Conservation (phyloP, 2,113 vertebrate genomes). For the Buteo buteo region DNA sequence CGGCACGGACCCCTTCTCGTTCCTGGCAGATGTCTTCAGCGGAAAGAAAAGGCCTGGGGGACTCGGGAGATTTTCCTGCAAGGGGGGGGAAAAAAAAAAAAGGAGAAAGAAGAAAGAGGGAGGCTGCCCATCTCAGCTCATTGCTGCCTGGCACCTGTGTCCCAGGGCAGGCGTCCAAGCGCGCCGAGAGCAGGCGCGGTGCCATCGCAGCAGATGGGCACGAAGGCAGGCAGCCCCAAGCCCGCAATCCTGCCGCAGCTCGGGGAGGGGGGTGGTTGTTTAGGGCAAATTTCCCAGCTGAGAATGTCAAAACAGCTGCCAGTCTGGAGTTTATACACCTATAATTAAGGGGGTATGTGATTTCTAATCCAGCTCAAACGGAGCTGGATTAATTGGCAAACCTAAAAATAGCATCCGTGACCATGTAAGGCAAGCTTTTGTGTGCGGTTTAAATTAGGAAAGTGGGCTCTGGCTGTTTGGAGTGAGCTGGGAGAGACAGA, state of each 20-base stretch:
- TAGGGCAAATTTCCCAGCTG: slow-evolving; percentile 63
- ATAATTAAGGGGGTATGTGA: slow-evolving; percentile 67
- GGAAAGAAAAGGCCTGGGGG: neutral
- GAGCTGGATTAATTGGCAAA: slow-evolving; percentile 66
- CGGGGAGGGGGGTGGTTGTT: slow-evolving; percentile 14
- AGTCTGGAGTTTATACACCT: slow-evolving; percentile 63
- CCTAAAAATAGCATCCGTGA: slow-evolving; percentile 56
- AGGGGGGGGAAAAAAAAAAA: too few relatives aligned
- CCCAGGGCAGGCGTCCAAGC: slow-evolving; percentile 51
- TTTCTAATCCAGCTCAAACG: slow-evolving; percentile 66
- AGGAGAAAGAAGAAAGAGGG: neutral
- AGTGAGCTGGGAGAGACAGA: neutral
- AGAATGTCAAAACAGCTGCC: slow-evolving; percentile 69
- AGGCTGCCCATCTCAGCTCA: neutral
- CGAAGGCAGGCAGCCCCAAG: neutral
- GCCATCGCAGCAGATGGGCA: slow-evolving; percentile 63
- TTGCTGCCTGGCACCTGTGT: slow-evolving; percentile 62
- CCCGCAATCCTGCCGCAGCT: neutral
- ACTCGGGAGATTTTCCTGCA: neutral
- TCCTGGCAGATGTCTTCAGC: neutral
- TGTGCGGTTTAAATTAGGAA: slow-evolving; percentile 29
- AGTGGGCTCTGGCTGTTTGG: neutral
- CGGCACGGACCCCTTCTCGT: rapidly evolving
- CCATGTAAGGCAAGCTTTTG: slow-evolving; percentile 63
- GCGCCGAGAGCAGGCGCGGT: neutral